phyloP scores from a whole-genome alignment of 2,113 vertebrate species.

The Nesogale talazaci region DNA sequence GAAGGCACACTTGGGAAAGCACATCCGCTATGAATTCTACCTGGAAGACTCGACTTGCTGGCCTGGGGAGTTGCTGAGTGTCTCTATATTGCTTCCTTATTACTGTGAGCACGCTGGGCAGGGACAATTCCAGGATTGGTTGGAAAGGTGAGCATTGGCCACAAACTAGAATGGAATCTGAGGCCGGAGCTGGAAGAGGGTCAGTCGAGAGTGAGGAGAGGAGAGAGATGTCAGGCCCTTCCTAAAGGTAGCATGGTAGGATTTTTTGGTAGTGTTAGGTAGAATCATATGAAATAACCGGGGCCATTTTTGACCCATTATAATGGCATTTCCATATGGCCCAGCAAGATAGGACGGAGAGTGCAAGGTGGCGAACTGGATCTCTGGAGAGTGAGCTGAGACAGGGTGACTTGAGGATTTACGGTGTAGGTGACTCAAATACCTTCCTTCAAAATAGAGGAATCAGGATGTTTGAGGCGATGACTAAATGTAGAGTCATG shows the following conservation, averaged over 20 bases:
- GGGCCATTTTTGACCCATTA: neutral
- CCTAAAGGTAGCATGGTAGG: neutral
- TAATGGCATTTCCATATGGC: rapidly evolving
- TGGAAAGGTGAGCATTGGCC: too few relatives aligned
- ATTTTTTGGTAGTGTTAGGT: too few relatives aligned
- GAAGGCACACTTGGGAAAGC: neutral
- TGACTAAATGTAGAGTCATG: neutral
- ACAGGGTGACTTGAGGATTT: too few relatives aligned
- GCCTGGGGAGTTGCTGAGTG: neutral
- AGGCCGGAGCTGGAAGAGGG: neutral
- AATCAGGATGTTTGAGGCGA: neutral
- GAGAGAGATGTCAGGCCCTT: neutral
- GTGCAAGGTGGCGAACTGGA: neutral
- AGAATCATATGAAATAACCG: neutral
- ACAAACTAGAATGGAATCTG: too few relatives aligned
- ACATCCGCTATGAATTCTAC: neutral
- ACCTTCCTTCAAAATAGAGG: neutral
- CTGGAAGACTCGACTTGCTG: neutral
- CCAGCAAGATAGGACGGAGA: neutral
- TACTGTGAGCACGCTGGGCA: too few relatives aligned
- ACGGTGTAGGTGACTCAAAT: neutral
- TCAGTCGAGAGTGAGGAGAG: too few relatives aligned
- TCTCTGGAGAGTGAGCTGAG: neutral
- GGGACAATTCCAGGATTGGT: neutral
- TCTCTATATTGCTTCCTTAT: neutral